These are phyloP conservation scores for Drosophila mayaguana DNA, from an alignment of 2,888 invertebrate species.

Conservation along the genomic window DNA sequence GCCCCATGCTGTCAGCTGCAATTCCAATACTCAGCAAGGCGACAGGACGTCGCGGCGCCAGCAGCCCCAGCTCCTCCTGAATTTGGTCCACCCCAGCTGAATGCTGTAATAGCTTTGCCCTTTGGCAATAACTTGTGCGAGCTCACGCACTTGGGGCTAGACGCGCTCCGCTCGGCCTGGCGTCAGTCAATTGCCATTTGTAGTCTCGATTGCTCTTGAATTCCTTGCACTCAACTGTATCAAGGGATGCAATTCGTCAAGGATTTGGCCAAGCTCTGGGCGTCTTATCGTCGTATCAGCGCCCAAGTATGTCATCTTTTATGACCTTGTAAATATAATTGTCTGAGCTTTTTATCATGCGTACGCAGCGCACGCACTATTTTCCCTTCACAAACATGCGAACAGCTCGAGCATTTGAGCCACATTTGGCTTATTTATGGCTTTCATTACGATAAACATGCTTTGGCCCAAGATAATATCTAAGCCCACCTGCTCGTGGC, in stretches of 20 bases:
- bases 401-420: constrained; percentile 1
- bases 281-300: constrained; percentile 26
- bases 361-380: neutral
- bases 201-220: constrained; percentile 21
- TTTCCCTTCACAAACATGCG: neutral
- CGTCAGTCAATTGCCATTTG: constrained; percentile 49
- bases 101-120: constrained; percentile 56
- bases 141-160: constrained; percentile 50
- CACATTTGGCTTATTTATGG: constrained; percentile 14
- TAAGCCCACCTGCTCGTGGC: neutral
- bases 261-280: neutral
- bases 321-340: constrained; percentile 25
- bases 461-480: constrained; percentile 6
- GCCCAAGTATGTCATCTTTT: constrained; percentile 5
- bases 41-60: constrained; percentile 75
- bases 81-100: constrained; percentile 17
- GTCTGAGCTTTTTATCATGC: neutral
- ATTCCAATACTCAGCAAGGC: constrained; percentile 46
- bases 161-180: constrained; percentile 26
- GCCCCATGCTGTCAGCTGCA: constrained; percentile 5
- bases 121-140: constrained; percentile 20
- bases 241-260: constrained; percentile 49
- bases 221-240: constrained; percentile 31
- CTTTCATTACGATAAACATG: constrained; percentile 1
- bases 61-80: constrained; percentile 15